Evolutionary conservation across 2,797 vertebrate genomes (phyloP).

Genomic region (Oreochromis grahami): DNA sequence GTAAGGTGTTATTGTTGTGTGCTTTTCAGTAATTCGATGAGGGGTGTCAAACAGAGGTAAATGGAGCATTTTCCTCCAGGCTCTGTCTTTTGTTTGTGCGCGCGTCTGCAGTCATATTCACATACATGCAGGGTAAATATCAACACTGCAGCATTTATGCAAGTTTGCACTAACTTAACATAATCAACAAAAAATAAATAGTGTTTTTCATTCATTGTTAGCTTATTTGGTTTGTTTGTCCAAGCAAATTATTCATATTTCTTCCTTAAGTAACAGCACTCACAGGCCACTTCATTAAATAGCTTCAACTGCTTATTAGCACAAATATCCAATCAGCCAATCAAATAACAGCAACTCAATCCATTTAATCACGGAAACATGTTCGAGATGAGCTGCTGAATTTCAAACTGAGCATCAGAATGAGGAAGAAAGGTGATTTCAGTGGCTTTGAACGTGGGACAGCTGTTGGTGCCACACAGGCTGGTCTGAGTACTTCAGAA

Average conservation of each 20-base stretch:
- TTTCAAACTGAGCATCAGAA: neutral
- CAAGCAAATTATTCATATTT: neutral
- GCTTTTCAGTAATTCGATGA: constrained; percentile 12
- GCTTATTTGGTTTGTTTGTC: neutral
- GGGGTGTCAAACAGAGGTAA: constrained; percentile 39
- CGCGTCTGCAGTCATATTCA: neutral
- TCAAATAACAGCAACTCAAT: neutral
- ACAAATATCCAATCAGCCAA: neutral
- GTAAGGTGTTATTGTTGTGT: neutral
- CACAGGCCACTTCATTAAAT: neutral
- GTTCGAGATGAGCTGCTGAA: neutral
- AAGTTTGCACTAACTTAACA: neutral
- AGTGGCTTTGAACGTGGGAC: neutral
- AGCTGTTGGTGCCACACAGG: neutral
- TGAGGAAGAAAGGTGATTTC: neutral
- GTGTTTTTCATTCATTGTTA: neutral
- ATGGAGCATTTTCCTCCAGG: constrained; percentile 22
- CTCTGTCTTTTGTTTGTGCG: neutral
- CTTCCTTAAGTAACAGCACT: neutral
- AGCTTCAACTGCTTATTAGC: neutral
- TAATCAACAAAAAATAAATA: neutral
- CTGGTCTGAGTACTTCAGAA: neutral
- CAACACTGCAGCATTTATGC: neutral
- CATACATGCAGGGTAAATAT: constrained; percentile 12
- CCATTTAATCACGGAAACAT: neutral